A percentile compares a stretch with the other conserved stretches of the same genome.
Conservation (phyloP, 2,888 invertebrate species). For the Hirtodrosophila confusa region DNA sequence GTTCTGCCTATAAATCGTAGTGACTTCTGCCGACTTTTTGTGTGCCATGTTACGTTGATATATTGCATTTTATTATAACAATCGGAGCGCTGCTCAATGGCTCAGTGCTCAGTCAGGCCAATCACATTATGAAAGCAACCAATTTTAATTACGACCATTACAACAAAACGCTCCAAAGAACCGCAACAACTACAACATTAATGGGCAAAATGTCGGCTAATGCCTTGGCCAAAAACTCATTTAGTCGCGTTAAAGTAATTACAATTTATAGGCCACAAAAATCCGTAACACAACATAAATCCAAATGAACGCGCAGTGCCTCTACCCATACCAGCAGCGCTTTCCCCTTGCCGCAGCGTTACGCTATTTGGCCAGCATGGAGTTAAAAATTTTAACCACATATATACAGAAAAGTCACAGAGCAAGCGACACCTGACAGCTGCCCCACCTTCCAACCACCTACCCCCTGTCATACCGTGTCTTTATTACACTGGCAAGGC, state of each 20-base stretch:
- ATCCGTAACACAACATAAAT: slow-evolving; percentile 78
- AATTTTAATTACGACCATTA: slow-evolving; percentile 77
- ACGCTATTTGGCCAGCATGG: slow-evolving; percentile 34
- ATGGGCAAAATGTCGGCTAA: slow-evolving; percentile 63
- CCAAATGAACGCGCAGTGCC: slow-evolving; percentile 69
- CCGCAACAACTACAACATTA: slow-evolving; percentile 47
- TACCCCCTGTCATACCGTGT: slow-evolving; percentile 47
- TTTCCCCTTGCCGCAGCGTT: neutral
- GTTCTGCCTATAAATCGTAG: slow-evolving; percentile 54
- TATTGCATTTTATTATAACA: slow-evolving; percentile 62
- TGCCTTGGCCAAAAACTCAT: slow-evolving; percentile 74
- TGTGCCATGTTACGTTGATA: slow-evolving; percentile 48
- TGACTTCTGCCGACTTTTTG: slow-evolving; percentile 56
- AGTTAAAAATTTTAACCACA: slow-evolving; percentile 78
- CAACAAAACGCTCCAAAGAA: slow-evolving; percentile 51
- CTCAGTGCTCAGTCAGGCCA: slow-evolving; percentile 52
- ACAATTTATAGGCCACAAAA: slow-evolving; percentile 80
- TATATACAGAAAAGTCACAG: slow-evolving; percentile 63
- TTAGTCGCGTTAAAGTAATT: slow-evolving; percentile 78
- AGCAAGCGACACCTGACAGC: slow-evolving; percentile 68
- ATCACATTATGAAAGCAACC: slow-evolving; percentile 78
- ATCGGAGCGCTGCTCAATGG: slow-evolving; percentile 20
- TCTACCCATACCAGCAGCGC: too few relatives aligned
- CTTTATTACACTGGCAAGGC: slow-evolving; percentile 73
- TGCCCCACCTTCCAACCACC: neutral